These are phyloP conservation scores for Pseudeuparius sepicola DNA, from an alignment of 2,888 invertebrate genomes.

Conservation along the genomic window DNA sequence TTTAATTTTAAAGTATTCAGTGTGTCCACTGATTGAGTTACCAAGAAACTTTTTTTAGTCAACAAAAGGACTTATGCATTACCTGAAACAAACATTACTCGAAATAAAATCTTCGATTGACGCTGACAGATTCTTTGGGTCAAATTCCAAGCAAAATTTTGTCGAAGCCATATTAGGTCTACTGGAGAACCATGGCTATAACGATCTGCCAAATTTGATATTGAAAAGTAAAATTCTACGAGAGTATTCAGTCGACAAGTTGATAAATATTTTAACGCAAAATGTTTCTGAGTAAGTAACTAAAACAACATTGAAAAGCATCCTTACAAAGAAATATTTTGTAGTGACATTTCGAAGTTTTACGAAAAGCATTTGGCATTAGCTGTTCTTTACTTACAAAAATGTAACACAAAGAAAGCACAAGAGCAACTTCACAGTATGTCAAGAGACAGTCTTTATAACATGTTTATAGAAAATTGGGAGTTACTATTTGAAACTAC, in stretches of 20 bases:
- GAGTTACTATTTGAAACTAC: slow-evolving; percentile 44
- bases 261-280: slow-evolving; percentile 39
- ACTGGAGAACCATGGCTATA: slow-evolving; percentile 37
- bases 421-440: slow-evolving; percentile 40
- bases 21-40: too few species aligned
- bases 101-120: slow-evolving; percentile 39
- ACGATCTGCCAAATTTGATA: slow-evolving; percentile 42
- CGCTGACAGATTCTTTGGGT: slow-evolving; percentile 39
- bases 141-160: slow-evolving; percentile 35
- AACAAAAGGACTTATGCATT: slow-evolving; percentile 36
- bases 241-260: slow-evolving; percentile 47
- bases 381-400: slow-evolving; percentile 43
- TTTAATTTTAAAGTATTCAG: too few species aligned
- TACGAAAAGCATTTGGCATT: slow-evolving; percentile 40
- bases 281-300: slow-evolving; percentile 29
- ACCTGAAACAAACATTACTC: slow-evolving; percentile 36
- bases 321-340: slow-evolving; percentile 9
- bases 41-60: too few species aligned
- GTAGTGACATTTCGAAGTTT: slow-evolving; percentile 26
- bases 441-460: slow-evolving; percentile 35
- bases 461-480: slow-evolving; percentile 40
- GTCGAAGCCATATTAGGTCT: slow-evolving; percentile 38
- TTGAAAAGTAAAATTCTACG: slow-evolving; percentile 43
- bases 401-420: slow-evolving; percentile 42
- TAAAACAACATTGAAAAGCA: background rate